These are phyloP conservation scores for Halcyon badia DNA, from an alignment of 2,797 vertebrate species.

Conservation along the genomic window DNA sequence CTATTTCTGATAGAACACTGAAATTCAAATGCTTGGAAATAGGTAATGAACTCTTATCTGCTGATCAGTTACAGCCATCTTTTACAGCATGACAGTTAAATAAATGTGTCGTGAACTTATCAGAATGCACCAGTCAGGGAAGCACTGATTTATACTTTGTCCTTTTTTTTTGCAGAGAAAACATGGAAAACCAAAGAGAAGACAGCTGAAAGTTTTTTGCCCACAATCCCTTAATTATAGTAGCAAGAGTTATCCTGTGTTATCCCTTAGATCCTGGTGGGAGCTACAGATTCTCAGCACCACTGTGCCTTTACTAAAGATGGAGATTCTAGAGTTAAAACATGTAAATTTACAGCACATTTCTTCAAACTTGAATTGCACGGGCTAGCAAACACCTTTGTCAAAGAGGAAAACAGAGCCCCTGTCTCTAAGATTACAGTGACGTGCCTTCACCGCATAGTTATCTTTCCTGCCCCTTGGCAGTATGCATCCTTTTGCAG, in stretches of 20 bases:
- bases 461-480: not conserved
- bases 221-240: too few species aligned
- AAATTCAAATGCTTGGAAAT: not conserved
- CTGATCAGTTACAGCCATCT: not conserved
- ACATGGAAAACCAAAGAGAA: not conserved
- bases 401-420: not conserved
- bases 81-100: not conserved
- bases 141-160: not conserved
- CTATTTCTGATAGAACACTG: not conserved
- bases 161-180: not conserved
- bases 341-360: not conserved
- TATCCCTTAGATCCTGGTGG: not conserved
- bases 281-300: not conserved
- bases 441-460: accelerated
- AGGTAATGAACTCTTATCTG: not conserved
- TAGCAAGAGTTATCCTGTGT: not conserved
- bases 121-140: not conserved
- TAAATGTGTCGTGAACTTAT: not conserved
- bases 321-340: not conserved
- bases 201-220: not conserved
- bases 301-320: not conserved
- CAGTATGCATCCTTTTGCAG: not conserved
- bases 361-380: not conserved
- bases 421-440: too few species aligned
- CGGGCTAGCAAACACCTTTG: not conserved